Evolutionary conservation across 2,797 vertebrate genomes (phyloP).

Genomic region (Atherinosoma microstoma): DNA sequence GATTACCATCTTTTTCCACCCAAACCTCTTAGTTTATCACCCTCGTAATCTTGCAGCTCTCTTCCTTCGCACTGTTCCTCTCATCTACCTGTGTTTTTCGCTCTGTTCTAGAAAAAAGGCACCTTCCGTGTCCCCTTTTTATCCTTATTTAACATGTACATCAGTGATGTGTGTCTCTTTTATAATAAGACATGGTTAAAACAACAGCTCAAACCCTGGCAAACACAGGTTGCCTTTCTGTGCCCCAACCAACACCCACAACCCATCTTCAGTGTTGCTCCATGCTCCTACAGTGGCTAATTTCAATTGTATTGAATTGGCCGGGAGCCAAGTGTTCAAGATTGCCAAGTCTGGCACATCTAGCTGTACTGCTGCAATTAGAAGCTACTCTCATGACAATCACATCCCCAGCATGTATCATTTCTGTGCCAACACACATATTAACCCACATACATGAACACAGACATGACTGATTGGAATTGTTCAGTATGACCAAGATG

Average conservation of each 20-base stretch:
- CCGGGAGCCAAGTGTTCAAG: constrained; percentile 56
- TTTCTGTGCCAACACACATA: constrained; percentile 31
- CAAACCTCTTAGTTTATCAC: constrained; percentile 5
- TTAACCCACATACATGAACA: neutral
- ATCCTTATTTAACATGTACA: constrained; percentile 3
- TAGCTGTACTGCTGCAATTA: constrained; percentile 68
- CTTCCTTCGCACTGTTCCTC: constrained; percentile 8
- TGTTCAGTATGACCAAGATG: constrained; percentile 24
- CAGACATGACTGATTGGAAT: constrained; percentile 23
- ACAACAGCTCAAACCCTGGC: constrained; percentile 35
- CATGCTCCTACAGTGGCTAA: constrained; percentile 56
- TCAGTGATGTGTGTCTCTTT: constrained; percentile 1
- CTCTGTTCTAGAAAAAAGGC: constrained; percentile 12
- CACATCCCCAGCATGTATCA: constrained; percentile 43
- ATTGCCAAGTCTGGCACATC: constrained; percentile 63
- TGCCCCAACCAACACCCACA: constrained; percentile 40
- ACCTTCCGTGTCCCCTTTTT: constrained; percentile 15
- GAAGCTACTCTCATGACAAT: constrained; percentile 63
- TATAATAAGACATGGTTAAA: constrained; percentile 19
- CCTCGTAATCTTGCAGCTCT: constrained; percentile 18
- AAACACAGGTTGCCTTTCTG: constrained; percentile 38
- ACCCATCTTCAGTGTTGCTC: constrained; percentile 46
- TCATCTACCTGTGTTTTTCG: constrained; percentile 38
- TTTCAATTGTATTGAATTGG: constrained; percentile 73
- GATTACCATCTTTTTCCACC: constrained; percentile 8